Evolutionary conservation across 2,888 invertebrate genomes (phyloP).

Genomic region (Petrolisthes manimaculis): DNA sequence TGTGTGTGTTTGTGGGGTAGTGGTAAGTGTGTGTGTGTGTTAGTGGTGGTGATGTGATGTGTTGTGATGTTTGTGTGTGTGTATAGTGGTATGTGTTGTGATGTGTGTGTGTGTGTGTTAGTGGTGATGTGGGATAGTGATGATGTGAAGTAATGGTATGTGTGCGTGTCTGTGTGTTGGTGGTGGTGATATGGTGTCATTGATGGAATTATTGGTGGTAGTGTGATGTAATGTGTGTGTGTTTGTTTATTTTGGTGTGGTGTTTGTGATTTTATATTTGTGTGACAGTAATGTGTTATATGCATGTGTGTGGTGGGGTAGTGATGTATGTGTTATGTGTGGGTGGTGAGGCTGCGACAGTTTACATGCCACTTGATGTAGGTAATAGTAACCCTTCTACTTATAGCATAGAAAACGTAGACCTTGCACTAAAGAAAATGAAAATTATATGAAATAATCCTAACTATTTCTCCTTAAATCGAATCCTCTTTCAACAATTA

Average conservation of each 20-base stretch:
- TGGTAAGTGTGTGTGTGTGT: background rate
- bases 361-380: too few relatives aligned
- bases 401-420: too few relatives aligned
- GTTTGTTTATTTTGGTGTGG: background rate
- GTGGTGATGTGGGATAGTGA: background rate
- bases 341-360: too few relatives aligned
- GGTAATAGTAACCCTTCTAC: too few relatives aligned
- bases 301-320: background rate
- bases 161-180: background rate
- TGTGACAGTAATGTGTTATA: too few relatives aligned
- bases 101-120: background rate
- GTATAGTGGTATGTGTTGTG: background rate
- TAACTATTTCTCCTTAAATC: too few relatives aligned
- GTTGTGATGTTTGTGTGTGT: background rate
- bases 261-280: too few relatives aligned
- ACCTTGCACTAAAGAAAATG: too few relatives aligned
- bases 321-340: background rate
- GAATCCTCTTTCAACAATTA: too few relatives aligned
- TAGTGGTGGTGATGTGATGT: background rate
- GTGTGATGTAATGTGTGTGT: background rate
- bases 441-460: too few relatives aligned
- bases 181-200: background rate
- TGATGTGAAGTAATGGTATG: background rate
- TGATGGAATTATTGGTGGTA: too few relatives aligned
- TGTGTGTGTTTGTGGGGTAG: background rate